phyloP scores from a whole-genome alignment of 2,888 invertebrate species.

The Eupithecia inturbata region DNA sequence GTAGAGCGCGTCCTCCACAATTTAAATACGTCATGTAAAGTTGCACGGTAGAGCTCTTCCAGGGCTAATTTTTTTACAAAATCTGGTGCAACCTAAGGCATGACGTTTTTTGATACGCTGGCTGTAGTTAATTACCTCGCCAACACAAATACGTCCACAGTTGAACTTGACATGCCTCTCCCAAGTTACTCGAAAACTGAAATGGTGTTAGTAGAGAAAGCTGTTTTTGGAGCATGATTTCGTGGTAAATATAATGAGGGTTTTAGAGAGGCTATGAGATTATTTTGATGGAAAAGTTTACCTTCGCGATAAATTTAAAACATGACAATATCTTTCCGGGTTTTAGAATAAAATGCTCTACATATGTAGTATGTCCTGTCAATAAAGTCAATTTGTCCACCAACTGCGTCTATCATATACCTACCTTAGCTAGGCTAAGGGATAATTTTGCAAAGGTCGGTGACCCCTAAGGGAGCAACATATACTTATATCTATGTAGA shows the following conservation, averaged over 20 bases:
- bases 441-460: constrained; percentile 20
- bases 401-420: too few species aligned
- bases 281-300: background rate
- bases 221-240: background rate
- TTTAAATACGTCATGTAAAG: background rate
- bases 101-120: background rate
- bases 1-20: background rate
- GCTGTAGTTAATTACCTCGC: background rate
- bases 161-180: too few species aligned
- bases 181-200: background rate
- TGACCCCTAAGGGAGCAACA: constrained; percentile 25
- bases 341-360: background rate
- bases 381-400: too few species aligned
- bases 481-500: constrained; percentile 8
- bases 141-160: too few species aligned
- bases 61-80: background rate
- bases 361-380: background rate
- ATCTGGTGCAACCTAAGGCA: background rate
- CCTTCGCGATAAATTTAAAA: background rate
- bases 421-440: constrained; percentile 1
- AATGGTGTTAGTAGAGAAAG: constrained; percentile 1
- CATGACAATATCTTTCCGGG: background rate
- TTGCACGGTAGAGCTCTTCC: background rate
- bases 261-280: background rate
- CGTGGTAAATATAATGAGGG: background rate